phyloP scores from a whole-genome alignment of 2,113 vertebrate species.

The Gnathonemus echidnorhynchus region DNA sequence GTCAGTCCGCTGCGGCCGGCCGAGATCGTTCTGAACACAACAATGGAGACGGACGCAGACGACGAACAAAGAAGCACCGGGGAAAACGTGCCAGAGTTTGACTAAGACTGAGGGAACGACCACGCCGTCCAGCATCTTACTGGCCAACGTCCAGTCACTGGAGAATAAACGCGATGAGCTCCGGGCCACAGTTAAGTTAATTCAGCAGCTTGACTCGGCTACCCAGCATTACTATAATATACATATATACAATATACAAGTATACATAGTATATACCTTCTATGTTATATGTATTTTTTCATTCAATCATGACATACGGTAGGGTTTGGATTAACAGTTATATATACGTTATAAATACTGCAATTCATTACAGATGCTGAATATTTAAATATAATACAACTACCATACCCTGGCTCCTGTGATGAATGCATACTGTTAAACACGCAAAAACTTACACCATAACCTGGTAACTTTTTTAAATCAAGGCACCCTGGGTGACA shows the following conservation, averaged over 20 bases:
- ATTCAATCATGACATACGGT: neutral
- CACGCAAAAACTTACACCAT: neutral
- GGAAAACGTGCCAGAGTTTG: neutral
- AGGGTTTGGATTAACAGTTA: neutral
- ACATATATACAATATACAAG: too few species aligned
- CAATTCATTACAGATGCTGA: neutral
- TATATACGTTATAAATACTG: neutral
- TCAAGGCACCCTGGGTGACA: neutral
- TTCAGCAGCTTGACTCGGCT: too few species aligned
- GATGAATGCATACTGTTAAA: neutral
- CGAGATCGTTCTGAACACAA: too few species aligned
- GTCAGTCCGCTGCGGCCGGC: neutral
- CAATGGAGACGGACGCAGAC: neutral
- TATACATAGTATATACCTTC: neutral
- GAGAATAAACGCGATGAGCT: neutral
- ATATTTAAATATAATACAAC: neutral
- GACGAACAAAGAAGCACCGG: neutral
- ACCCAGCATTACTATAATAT: too few species aligned
- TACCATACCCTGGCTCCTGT: neutral
- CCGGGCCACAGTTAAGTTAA: neutral
- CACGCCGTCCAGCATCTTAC: neutral
- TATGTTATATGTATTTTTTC: neutral
- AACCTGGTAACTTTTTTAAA: neutral
- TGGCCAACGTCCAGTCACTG: neutral
- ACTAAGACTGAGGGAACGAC: neutral